Evolutionary conservation across 2,113 vertebrate species (phyloP).

Genomic region (Sinocyclocheilus anophthalmus): DNA sequence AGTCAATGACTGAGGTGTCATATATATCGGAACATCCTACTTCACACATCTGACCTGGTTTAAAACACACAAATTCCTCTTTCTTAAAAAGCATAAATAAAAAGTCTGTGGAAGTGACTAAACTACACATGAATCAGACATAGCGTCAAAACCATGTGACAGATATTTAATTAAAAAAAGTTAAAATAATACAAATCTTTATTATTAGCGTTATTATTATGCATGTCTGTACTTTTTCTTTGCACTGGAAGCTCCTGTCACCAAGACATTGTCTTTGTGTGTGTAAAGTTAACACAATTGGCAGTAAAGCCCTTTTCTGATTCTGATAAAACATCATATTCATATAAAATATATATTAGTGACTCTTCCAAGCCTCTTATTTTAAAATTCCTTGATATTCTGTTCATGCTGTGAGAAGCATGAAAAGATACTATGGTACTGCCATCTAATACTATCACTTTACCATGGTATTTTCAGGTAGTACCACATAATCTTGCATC

Average conservation of each 20-base stretch:
- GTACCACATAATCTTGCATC: no score
- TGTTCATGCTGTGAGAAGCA: not conserved
- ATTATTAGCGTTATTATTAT: no score
- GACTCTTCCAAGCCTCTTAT: not conserved
- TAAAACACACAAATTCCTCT: not conserved
- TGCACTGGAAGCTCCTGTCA: no score
- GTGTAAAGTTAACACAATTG: no score
- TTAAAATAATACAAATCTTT: not conserved
- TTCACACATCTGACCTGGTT: conserved; percentile 4
- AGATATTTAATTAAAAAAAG: not conserved
- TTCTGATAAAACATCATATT: no score
- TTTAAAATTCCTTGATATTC: not conserved
- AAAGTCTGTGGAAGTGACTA: not conserved
- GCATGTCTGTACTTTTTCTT: no score
- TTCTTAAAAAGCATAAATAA: not conserved
- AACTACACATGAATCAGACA: not conserved
- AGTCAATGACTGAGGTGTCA: not conserved
- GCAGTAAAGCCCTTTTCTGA: no score
- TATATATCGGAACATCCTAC: not conserved
- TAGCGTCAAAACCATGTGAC: not conserved
- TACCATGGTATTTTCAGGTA: not conserved
- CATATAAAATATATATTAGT: not conserved
- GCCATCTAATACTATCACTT: not conserved
- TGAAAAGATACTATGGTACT: not conserved
- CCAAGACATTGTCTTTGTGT: no score